Evolutionary conservation across 2,113 vertebrate genomes (phyloP).

Genomic region (Phylloscopus whistleri): DNA sequence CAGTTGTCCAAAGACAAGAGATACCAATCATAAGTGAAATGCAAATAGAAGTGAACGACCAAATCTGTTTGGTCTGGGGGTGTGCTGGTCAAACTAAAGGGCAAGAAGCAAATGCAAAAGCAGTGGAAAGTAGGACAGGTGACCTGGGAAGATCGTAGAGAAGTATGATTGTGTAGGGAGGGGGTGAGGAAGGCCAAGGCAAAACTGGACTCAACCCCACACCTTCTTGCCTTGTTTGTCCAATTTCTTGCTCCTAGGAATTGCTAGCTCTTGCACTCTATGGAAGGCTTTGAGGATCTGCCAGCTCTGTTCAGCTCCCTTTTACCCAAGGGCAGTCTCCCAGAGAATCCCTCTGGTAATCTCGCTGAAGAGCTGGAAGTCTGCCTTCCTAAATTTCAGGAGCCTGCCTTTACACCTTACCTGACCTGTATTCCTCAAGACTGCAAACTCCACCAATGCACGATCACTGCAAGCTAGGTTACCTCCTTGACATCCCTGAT

Average conservation of each 20-base stretch:
- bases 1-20: neutral
- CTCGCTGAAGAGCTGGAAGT: neutral
- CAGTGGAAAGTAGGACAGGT: too few relatives aligned
- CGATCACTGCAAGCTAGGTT: neutral
- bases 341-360: neutral
- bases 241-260: neutral
- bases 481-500: neutral
- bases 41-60: neutral
- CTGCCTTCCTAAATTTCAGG: neutral
- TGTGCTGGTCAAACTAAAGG: too few relatives aligned
- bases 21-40: neutral
- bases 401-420: neutral
- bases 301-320: neutral
- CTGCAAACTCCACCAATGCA: neutral
- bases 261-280: neutral
- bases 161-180: too few relatives aligned
- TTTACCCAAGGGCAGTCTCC: neutral
- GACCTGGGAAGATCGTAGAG: too few relatives aligned
- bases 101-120: too few relatives aligned
- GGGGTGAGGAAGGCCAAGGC: too few relatives aligned
- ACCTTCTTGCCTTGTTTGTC: neutral
- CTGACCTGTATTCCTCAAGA: neutral
- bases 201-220: neutral
- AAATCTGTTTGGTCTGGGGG: neutral
- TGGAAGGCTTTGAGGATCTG: neutral